Base-by-base conservation (phyloP, 2,797 vertebrate species). In the Chaenodraco wilsoni region DNA sequence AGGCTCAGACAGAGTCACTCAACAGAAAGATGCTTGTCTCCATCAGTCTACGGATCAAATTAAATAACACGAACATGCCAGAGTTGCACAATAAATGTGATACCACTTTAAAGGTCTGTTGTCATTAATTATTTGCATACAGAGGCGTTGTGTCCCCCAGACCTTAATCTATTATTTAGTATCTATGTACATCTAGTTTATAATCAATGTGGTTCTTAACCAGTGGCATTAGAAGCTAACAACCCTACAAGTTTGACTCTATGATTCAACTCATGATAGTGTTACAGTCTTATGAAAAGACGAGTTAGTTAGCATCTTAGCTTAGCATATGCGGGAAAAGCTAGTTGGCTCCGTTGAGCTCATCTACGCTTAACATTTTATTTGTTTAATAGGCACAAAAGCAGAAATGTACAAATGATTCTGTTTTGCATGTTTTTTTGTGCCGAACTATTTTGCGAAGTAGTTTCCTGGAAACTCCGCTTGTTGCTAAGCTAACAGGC, bases 121-220 rank as follows among this genome's bases (percentile, higher is more conserved):
- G 40, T 80, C 75, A 82, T 87, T 81, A 49, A 86, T 82, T 78
- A 83, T 87, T 86, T 65, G 41, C 21, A 64, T 43, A 55, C 8
- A 68, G 66, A 76, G 65, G 23, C 73, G 70, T 72, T 84, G 62
- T 77, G 60, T 68, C 45, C 33, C 37, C 16, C 19, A 0, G 60
- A 27, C 27, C 27, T 27, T 27, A 27, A 27, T 40, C 40, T 54
- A 61, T 81, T 16, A 76, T 83, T 63, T 0, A 67, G 27, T 14
- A 3, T 67, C 23, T 66, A 59, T 50, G 33, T 68, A 58, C 51
- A 72, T 59, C 46, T 73, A 16, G 49, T 74, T 67, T 33, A 69
- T 60, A 73, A 79, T 84, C 68, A 77, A 72, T 37, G 31, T 52
- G 48, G 21, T 43, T 80, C 72, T 76, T 74, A 71, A 57, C 70